Conservation (phyloP, 2,888 invertebrate species). For the Smittia aterrima region DNA sequence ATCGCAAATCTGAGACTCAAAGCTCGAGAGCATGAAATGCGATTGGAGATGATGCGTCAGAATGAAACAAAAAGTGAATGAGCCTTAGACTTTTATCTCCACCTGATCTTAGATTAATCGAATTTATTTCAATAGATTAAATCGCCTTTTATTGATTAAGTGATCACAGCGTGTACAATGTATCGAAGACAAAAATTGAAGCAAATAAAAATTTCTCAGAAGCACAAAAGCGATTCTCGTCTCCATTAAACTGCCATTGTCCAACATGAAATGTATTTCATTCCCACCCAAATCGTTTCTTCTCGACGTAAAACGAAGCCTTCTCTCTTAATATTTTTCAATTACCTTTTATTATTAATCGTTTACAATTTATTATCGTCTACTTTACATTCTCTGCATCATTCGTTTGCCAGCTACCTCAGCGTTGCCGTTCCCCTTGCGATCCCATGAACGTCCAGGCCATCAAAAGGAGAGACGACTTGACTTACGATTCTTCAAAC, state of each 20-base stretch:
- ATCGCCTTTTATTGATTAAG: background rate
- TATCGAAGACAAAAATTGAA: background rate
- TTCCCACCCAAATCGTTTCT: constrained; percentile 37
- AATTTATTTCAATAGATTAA: background rate
- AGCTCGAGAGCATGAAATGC: constrained; percentile 84
- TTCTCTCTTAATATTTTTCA: constrained; percentile 30
- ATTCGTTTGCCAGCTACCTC: background rate
- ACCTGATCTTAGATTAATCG: background rate
- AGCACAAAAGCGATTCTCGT: background rate
- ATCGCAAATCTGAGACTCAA: constrained; percentile 83
- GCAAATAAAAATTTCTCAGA: constrained; percentile 7
- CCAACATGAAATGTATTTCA: background rate
- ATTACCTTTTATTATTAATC: constrained; percentile 39
- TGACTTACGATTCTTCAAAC: constrained; percentile 34
- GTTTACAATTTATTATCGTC: constrained; percentile 39
- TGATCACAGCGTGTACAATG: background rate
- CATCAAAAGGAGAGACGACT: background rate
- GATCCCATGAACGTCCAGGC: background rate
- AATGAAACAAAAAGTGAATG: constrained; percentile 50
- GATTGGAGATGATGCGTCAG: constrained; percentile 78
- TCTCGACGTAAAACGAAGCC: background rate
- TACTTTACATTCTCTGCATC: constrained; percentile 37
- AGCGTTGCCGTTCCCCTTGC: background rate
- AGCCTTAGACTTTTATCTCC: background rate
- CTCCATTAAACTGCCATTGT: background rate